Conservation (phyloP, 1,140 invertebrate species). For the Thaumetopoea pityocampa region DNA sequence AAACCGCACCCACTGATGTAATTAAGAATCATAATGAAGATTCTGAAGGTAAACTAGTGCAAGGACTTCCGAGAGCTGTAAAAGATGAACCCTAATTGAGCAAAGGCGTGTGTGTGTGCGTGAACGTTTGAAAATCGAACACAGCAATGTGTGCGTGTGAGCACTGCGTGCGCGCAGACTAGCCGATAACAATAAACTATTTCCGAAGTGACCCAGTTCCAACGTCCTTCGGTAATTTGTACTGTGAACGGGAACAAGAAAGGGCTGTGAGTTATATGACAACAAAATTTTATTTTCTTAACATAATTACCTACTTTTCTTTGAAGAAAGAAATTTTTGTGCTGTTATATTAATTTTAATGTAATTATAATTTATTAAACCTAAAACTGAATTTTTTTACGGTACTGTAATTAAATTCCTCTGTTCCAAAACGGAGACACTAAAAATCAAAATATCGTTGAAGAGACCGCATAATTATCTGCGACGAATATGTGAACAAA, state of each 20-base stretch:
- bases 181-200: constrained; percentile 76
- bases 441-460: constrained; percentile 12
- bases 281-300: constrained; percentile 45
- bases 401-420: no score
- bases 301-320: constrained; percentile 35
- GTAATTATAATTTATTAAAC: constrained; percentile 5
- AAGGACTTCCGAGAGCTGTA: constrained; percentile 38
- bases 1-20: constrained; percentile 34
- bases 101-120: constrained; percentile 34
- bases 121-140: constrained; percentile 40
- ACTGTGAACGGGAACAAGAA: constrained; percentile 70
- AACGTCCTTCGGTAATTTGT: constrained; percentile 73
- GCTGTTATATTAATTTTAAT: constrained; percentile 17
- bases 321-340: constrained; percentile 21
- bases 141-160: constrained; percentile 37
- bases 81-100: constrained; percentile 65
- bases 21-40: constrained; percentile 32
- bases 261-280: constrained; percentile 64
- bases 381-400: constrained; percentile 2
- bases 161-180: constrained; percentile 65
- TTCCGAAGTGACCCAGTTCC: constrained; percentile 74
- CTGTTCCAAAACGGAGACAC: background rate
- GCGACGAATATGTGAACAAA: constrained; percentile 39
- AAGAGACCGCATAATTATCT: constrained; percentile 27
- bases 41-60: constrained; percentile 51